Base-by-base conservation (phyloP, 2,888 invertebrate genomes). In the Lasius fuliginosus region DNA sequence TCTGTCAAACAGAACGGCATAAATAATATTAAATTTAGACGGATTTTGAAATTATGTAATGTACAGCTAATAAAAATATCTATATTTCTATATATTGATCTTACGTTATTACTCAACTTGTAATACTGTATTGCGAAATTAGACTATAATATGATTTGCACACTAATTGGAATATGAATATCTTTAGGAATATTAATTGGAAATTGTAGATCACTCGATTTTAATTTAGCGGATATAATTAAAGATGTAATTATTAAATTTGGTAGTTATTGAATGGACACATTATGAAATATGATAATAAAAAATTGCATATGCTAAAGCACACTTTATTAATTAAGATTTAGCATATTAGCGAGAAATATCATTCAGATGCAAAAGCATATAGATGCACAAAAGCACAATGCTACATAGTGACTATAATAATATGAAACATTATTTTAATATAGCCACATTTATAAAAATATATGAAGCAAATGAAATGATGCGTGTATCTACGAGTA, bases 1-100 rank as follows among this genome's bases (percentile, higher is more conserved):
- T 97, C 98, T 98, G 96, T 42, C 65, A 81, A 91, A 90, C 76
- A 92, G 36, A 90, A 90, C 82, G 77, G n/a, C 60, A 76, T 81
- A 23, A 36, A 83, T 79, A 65, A 42, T 65, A 64, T 86, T 83
- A 84, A 42, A 84, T 76, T 40, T 15, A 5, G 5, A 5, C 56
- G 18, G n/a, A 58, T 36, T 23, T 60, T 36, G n/a, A 40, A 60
- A 46, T 8, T 30, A 65, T 46, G 1, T 68, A 58, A 18, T 30
- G 23, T 67, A 53, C 6, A 81, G 12, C 18, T 68, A 46, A 15
- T 68, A 40, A 81, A 81, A 62, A 18, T 49, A 69, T 79, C 40
- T 83, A 67, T 40, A 12, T 68, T 60, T 82, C 1, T 23, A 71
- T 79, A 73, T 73, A 75, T 30, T 36, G 27, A 62, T 30, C 36